Evolutionary conservation across 2,888 invertebrate genomes (phyloP).

Genomic region (Epistrophe eligans): DNA sequence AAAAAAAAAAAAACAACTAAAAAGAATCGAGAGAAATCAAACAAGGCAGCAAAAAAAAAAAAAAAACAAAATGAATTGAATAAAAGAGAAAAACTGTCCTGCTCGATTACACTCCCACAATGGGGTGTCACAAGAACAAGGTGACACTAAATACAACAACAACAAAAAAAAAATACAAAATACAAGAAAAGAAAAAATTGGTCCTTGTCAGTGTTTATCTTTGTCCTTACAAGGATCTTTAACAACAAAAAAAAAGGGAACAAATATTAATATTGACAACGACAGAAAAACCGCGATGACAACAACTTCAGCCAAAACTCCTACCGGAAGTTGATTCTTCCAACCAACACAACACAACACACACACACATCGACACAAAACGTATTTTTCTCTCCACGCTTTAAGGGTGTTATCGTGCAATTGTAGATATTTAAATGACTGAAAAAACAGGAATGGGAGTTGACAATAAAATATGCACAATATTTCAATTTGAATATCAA

Average conservation of each 20-base stretch:
- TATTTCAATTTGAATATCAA: constrained; percentile 76
- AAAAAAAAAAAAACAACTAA: constrained; percentile 7
- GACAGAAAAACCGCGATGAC: constrained; percentile 66
- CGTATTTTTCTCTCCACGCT: constrained; percentile 40
- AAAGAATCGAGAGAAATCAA: constrained; percentile 62
- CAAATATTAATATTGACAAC: constrained; percentile 33
- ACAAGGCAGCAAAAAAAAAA: constrained; percentile 31
- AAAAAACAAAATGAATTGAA: constrained; percentile 64
- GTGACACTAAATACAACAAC: constrained; percentile 17
- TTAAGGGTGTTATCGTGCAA: constrained; percentile 69
- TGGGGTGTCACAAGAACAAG: constrained; percentile 45
- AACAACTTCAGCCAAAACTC: constrained; percentile 71
- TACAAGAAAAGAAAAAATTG: constrained; percentile 23
- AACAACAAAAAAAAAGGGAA: constrained; percentile 33
- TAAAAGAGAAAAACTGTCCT: constrained; percentile 59
- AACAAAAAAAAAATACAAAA: background rate
- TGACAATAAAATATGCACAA: constrained; percentile 75
- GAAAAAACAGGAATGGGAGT: background rate
- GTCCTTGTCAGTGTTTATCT: constrained; percentile 70
- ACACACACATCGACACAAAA: background rate
- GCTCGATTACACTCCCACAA: constrained; percentile 74
- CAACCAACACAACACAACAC: background rate
- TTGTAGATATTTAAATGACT: constrained; percentile 9
- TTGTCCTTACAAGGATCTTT: constrained; percentile 52
- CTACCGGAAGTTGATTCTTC: constrained; percentile 69